Evolutionary conservation across 2,888 invertebrate genomes (phyloP).

Genomic region (Leptopilina syphax): DNA sequence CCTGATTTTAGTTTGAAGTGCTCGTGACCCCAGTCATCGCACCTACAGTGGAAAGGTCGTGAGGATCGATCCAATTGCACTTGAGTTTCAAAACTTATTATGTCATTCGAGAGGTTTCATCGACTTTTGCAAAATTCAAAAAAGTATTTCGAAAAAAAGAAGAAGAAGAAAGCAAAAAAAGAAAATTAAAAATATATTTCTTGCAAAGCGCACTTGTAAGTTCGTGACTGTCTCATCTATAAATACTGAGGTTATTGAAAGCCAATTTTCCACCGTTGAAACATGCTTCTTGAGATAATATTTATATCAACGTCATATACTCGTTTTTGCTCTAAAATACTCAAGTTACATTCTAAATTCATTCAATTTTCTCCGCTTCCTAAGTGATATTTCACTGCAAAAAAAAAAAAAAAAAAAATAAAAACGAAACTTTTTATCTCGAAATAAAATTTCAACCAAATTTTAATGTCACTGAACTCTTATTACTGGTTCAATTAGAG

Average conservation of each 20-base stretch:
- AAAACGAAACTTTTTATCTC: no score
- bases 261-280: background rate
- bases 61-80: constrained; percentile 22
- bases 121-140: background rate
- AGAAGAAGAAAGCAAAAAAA: background rate
- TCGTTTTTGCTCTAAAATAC: background rate
- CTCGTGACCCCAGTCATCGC: constrained; percentile 33
- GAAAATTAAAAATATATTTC: constrained; percentile 2
- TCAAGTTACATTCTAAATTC: background rate
- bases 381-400: no score
- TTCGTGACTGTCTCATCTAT: background rate
- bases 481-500: background rate
- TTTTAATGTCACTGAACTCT: background rate
- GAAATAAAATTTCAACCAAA: no score
- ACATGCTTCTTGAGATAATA: background rate
- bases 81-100: constrained; percentile 6
- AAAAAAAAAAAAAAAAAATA: no score
- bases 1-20: constrained; percentile 32
- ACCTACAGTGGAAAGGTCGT: constrained; percentile 2
- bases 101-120: constrained; percentile 2
- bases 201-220: background rate
- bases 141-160: background rate
- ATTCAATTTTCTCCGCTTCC: background rate
- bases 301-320: no score
- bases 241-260: constrained; percentile 17